Evolutionary conservation across 2,797 vertebrate species (phyloP).

Genomic region (Alca torda): DNA sequence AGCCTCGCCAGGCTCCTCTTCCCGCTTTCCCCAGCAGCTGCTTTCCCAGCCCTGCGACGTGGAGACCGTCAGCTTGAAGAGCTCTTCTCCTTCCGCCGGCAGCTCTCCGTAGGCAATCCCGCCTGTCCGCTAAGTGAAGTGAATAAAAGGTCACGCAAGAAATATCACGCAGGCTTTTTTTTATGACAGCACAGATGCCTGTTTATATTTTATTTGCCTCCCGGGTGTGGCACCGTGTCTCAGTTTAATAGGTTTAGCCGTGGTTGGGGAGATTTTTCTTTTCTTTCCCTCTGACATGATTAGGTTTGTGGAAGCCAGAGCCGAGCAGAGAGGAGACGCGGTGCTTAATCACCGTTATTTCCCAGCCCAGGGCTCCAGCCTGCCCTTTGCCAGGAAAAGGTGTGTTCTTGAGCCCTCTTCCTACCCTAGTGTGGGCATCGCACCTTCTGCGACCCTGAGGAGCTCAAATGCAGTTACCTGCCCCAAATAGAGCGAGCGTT

Average conservation of each 20-base stretch:
- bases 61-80: fast-evolving
- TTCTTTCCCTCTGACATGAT: conserved; percentile 66
- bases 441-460: fast-evolving
- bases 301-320: conserved; percentile 66
- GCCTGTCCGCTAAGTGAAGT: neutral
- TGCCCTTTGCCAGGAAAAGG: neutral
- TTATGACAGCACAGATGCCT: neutral
- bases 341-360: conserved; percentile 58
- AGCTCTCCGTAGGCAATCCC: neutral
- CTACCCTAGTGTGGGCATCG: fast-evolving
- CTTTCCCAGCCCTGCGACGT: neutral
- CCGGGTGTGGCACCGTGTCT: neutral
- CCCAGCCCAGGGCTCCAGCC: conserved; percentile 36
- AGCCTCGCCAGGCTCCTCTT: neutral
- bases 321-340: conserved; percentile 28
- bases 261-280: conserved; percentile 77
- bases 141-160: conserved; percentile 29
- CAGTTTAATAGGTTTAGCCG: conserved; percentile 7
- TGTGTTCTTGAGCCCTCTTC: neutral
- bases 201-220: conserved; percentile 28
- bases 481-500: fast-evolving
- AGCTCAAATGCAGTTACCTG: neutral
- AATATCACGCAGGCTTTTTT: conserved; percentile 15
- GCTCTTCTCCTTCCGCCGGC: neutral
- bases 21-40: neutral